phyloP scores from a whole-genome alignment of 2,888 invertebrate species.

The Alloscopus bannaensis region DNA sequence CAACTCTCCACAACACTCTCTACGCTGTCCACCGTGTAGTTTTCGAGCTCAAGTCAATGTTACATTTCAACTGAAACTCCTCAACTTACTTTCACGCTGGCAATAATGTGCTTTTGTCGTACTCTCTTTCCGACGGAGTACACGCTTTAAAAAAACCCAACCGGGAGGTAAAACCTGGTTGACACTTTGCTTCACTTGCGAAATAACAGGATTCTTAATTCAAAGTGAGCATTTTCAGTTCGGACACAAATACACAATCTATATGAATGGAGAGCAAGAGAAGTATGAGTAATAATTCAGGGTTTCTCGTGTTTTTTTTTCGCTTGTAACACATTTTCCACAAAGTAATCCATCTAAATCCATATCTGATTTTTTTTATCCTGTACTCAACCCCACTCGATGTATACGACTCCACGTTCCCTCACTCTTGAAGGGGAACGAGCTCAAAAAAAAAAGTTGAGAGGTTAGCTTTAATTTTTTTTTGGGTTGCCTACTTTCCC shows the following conservation, averaged over 20 bases:
- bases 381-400: background rate
- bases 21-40: background rate
- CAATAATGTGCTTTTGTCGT: no score
- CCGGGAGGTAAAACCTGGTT: background rate
- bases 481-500: no score
- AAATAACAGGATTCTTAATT: background rate
- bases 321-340: no score
- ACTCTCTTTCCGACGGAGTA: no score
- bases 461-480: no score
- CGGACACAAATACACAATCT: background rate
- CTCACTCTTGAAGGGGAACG: no score
- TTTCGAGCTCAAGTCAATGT: background rate
- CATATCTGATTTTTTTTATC: constrained; percentile 14
- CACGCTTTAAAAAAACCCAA: no score
- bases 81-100: background rate
- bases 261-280: background rate
- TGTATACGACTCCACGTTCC: no score
- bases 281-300: background rate
- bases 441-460: no score
- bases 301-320: no score
- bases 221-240: background rate
- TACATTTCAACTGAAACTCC: background rate
- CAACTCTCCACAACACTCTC: background rate
- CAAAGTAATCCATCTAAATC: constrained; percentile 47
- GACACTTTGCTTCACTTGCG: background rate